A percentile compares a stretch with the other conserved stretches of the same genome.
phyloP scores from a whole-genome alignment of 2,113 vertebrate genomes.

The Chinchilla lanigera region DNA sequence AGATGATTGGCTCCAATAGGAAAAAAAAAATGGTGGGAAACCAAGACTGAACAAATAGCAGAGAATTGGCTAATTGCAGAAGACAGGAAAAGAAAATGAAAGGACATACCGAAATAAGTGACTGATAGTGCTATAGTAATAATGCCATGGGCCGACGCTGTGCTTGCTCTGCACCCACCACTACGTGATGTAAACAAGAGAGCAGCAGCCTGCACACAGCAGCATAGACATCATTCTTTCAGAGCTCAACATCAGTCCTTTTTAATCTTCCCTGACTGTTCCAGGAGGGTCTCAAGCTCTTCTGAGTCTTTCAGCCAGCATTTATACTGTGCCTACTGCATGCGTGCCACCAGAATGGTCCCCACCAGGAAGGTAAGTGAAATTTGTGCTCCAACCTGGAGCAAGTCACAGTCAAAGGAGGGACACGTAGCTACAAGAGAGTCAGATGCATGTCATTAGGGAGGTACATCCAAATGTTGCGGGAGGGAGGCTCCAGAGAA shows the following conservation, averaged over 20 bases:
- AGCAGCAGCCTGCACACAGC: background rate
- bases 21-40: background rate
- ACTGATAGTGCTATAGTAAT: background rate
- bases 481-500: background rate
- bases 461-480: background rate
- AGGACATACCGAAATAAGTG: background rate
- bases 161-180: background rate
- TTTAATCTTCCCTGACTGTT: background rate
- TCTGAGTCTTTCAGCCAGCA: background rate
- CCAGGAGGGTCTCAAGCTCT: background rate
- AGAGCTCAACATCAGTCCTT: background rate
- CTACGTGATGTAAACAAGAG: background rate
- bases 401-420: background rate
- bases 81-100: background rate
- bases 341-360: background rate
- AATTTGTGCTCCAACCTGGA: background rate
- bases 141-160: no score
- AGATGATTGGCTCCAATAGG: background rate
- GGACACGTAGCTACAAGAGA: background rate
- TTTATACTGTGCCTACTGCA: background rate
- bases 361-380: background rate
- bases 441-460: background rate
- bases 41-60: background rate
- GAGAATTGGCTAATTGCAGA: background rate
- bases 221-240: background rate